These are phyloP conservation scores for Channa maculata DNA, from an alignment of 2,113 vertebrate genomes.

Conservation along the genomic window DNA sequence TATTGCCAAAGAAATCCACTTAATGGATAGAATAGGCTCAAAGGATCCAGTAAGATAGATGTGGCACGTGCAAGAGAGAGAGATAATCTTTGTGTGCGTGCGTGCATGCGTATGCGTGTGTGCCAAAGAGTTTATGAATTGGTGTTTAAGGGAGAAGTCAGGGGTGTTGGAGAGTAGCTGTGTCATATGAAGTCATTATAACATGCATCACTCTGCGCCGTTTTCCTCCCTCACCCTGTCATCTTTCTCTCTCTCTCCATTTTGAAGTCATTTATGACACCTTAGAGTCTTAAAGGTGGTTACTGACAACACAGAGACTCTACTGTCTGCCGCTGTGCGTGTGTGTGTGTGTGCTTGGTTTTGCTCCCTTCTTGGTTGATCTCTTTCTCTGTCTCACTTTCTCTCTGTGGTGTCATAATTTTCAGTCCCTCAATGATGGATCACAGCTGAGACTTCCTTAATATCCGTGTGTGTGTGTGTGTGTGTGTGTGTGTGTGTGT, in stretches of 20 bases:
- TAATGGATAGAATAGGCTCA: slow-evolving; percentile 29
- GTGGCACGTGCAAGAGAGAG: not conserved
- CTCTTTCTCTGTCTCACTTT: slow-evolving; percentile 13
- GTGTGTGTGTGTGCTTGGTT: slow-evolving; percentile 3
- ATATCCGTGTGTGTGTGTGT: slow-evolving; percentile 41
- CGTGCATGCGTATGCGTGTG: not conserved
- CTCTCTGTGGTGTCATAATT: slow-evolving; percentile 58
- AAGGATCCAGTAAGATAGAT: slow-evolving; percentile 18
- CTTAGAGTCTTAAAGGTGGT: slow-evolving; percentile 66
- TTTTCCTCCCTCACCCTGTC: slow-evolving; percentile 41
- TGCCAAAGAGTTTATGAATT: slow-evolving; percentile 15
- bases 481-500: slow-evolving; percentile 17
- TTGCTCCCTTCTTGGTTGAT: slow-evolving; percentile 14
- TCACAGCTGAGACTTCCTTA: slow-evolving; percentile 63
- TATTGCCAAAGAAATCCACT: slow-evolving; percentile 45
- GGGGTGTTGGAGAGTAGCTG: slow-evolving; percentile 16
- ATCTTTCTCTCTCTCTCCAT: slow-evolving; percentile 28
- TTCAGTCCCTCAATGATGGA: slow-evolving; percentile 55
- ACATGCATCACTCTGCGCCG: slow-evolving; percentile 42
- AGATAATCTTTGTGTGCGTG: not conserved
- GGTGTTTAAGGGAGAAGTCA: slow-evolving; percentile 35
- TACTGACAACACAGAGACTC: slow-evolving; percentile 65
- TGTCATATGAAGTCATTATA: slow-evolving; percentile 60
- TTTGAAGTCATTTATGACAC: slow-evolving; percentile 73
- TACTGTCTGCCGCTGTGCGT: slow-evolving; percentile 40